Percentiles rank a stretch among this genome's conserved stretches.
Conservation (phyloP, 2,797 vertebrate genomes). For the Gila robusta region DNA sequence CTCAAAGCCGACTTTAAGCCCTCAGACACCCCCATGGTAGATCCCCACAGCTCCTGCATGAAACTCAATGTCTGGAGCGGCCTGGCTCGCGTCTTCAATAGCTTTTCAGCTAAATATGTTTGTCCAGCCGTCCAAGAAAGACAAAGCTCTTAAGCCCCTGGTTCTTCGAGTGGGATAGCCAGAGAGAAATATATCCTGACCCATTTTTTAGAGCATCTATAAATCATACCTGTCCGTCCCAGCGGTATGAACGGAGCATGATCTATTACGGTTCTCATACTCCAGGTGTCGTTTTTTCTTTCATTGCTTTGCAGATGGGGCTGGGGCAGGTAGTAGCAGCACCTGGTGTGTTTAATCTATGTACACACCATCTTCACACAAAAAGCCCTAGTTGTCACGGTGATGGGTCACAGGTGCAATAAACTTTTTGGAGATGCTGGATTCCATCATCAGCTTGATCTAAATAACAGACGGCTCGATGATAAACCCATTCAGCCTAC, state of each 20-base stretch:
- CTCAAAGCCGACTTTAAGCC: slow-evolving; percentile 53
- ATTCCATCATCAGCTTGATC: slow-evolving; percentile 32
- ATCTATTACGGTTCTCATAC: slow-evolving; percentile 73
- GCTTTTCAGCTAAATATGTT: slow-evolving; percentile 47
- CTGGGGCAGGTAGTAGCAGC: slow-evolving; percentile 4
- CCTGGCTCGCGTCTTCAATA: slow-evolving; percentile 28
- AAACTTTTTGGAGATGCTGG: slow-evolving; percentile 32
- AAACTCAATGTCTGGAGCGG: slow-evolving; percentile 41
- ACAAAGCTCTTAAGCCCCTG: slow-evolving; percentile 51
- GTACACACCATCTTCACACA: slow-evolving; percentile 23
- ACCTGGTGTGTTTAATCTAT: slow-evolving; percentile 40
- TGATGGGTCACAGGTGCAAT: slow-evolving; percentile 38
- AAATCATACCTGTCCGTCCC: slow-evolving; percentile 73
- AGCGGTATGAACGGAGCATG: slow-evolving; percentile 70
- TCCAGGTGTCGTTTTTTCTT: slow-evolving; percentile 2
- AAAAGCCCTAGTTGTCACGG: slow-evolving; percentile 37
- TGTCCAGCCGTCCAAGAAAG: slow-evolving; percentile 53
- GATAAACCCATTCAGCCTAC: slow-evolving; percentile 19
- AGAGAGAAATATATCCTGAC: slow-evolving; percentile 52
- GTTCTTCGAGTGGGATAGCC: slow-evolving; percentile 23
- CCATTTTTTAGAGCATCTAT: slow-evolving; percentile 79
- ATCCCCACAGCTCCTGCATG: slow-evolving; percentile 34
- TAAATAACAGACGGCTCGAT: not conserved
- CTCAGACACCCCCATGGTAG: slow-evolving; percentile 19
- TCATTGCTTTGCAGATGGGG: slow-evolving; percentile 27